Evolutionary conservation across 2,888 invertebrate species (phyloP).

Genomic region (Pasiphila rectangulata): DNA sequence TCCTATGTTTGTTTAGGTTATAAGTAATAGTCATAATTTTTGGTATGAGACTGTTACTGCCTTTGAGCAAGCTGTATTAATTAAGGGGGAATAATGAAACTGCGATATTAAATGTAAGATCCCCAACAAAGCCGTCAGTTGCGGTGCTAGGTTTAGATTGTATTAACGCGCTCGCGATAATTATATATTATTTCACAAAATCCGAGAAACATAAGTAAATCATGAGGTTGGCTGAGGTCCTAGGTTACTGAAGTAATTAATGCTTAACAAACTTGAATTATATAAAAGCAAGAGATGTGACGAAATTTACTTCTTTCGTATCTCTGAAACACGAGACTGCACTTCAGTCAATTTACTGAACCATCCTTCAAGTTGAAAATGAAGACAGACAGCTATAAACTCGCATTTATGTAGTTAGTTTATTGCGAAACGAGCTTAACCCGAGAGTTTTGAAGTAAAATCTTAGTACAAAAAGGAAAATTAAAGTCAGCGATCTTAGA

Average conservation of each 20-base stretch:
- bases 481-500: conserved; percentile 57
- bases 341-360: conserved; percentile 54
- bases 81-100: conserved; percentile 11
- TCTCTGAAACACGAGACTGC: conserved; percentile 49
- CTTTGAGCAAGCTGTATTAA: conserved; percentile 13
- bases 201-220: no score
- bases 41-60: conserved; percentile 13
- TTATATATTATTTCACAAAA: no score
- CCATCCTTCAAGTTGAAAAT: conserved; percentile 52
- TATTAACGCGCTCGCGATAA: no score
- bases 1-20: conserved; percentile 61
- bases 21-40: conserved; percentile 34
- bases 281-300: conserved; percentile 4
- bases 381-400: conserved; percentile 62
- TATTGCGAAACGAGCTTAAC: conserved; percentile 48
- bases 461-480: conserved; percentile 60
- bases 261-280: not conserved
- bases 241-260: no score
- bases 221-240: no score
- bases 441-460: conserved; percentile 41
- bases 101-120: conserved; percentile 8
- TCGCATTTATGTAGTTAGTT: conserved; percentile 59
- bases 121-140: not conserved
- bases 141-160: not conserved
- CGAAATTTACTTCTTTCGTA: conserved; percentile 10